phyloP scores from a whole-genome alignment of 2,797 vertebrate species.

The Malacoctenus gilli region DNA sequence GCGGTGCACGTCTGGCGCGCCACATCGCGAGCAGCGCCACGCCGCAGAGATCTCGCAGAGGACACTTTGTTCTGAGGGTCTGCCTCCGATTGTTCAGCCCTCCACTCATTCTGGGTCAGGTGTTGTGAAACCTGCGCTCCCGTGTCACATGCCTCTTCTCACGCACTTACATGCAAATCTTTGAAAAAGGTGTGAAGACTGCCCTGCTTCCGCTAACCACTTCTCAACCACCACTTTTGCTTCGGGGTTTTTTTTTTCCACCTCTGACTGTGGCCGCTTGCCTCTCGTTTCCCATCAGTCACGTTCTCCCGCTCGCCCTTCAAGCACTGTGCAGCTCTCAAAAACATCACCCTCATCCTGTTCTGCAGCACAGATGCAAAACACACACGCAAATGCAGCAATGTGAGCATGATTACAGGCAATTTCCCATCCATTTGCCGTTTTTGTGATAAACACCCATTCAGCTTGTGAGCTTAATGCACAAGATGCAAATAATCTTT shows the following conservation, averaged over 20 bases:
- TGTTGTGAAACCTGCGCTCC: slow-evolving; percentile 9
- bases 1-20: neutral
- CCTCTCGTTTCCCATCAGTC: slow-evolving; percentile 72
- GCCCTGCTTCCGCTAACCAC: slow-evolving; percentile 37
- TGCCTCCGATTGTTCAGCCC: slow-evolving; percentile 42
- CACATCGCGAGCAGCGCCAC: no score
- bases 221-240: slow-evolving; percentile 38
- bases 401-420: slow-evolving; percentile 17
- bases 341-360: slow-evolving; percentile 44
- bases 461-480: slow-evolving; percentile 9
- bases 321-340: slow-evolving; percentile 51
- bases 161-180: slow-evolving; percentile 7
- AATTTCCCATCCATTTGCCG: neutral
- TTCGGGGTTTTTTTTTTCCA: slow-evolving; percentile 25
- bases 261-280: slow-evolving; percentile 40
- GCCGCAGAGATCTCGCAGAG: no score
- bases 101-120: slow-evolving; percentile 8
- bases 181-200: slow-evolving; percentile 16
- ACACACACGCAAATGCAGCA: slow-evolving; percentile 27
- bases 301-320: slow-evolving; percentile 48
- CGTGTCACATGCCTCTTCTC: slow-evolving; percentile 35
- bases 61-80: slow-evolving; percentile 28
- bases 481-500: slow-evolving; percentile 18
- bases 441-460: slow-evolving; percentile 1
- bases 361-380: slow-evolving; percentile 34